Conservation (phyloP, 2,113 vertebrate genomes). For the Hippopotamus amphibius region DNA sequence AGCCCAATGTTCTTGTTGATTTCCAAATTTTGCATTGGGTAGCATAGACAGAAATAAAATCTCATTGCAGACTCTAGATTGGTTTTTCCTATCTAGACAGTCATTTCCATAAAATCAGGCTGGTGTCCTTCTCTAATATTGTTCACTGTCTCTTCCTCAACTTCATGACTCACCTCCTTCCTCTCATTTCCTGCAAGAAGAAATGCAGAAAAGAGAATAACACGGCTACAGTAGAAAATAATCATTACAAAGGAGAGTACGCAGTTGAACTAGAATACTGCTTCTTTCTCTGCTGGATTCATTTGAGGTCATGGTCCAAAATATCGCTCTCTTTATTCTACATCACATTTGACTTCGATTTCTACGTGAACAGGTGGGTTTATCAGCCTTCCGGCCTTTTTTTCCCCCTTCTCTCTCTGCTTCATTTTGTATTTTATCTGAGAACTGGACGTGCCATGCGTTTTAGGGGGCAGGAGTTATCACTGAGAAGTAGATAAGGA, state of each 20-base stretch:
- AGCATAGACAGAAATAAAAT: not conserved
- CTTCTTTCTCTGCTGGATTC: not conserved
- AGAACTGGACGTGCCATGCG: not conserved
- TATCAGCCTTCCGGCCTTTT: no score
- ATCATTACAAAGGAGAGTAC: not conserved
- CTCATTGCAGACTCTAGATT: not conserved
- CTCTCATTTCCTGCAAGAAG: not conserved
- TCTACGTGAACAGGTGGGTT: not conserved
- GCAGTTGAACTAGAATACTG: not conserved
- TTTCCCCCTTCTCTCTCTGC: no score
- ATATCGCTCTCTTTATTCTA: not conserved
- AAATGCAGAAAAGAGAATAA: not conserved
- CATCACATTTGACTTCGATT: not conserved
- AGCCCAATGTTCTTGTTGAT: rapidly evolving
- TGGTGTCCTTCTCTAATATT: not conserved
- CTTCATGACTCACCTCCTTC: not conserved
- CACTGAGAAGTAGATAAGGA: not conserved
- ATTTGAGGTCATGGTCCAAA: no score
- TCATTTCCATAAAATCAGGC: not conserved
- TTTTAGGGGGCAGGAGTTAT: not conserved
- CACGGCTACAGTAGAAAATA: not conserved
- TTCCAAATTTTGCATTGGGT: not conserved
- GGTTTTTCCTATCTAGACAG: not conserved
- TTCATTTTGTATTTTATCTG: not conserved
- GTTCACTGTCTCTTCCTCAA: not conserved